Percentiles rank a stretch among this genome's conserved stretches.
phyloP scores from a whole-genome alignment of 1,140 invertebrate genomes.

The Holotrichia oblita region DNA sequence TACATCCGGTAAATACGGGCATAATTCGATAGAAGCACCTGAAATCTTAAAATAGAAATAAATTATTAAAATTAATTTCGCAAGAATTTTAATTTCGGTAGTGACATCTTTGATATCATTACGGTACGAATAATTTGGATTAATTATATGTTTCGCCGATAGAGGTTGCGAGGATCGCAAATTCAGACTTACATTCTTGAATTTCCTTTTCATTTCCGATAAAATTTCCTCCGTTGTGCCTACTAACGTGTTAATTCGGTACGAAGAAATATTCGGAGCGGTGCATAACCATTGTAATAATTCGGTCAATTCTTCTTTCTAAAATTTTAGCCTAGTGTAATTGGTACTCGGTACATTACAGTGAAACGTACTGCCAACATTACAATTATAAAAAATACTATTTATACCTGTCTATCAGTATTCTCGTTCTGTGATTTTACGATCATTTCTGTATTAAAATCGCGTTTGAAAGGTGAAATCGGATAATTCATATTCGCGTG shows the following conservation, averaged over 20 bases:
- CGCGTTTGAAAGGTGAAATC: constrained; percentile 37
- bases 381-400: constrained; percentile 11
- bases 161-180: too few relatives aligned
- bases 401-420: background rate
- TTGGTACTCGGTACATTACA: too few relatives aligned
- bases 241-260: constrained; percentile 66
- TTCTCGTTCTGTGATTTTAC: constrained; percentile 39
- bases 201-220: constrained; percentile 49
- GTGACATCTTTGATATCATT: too few relatives aligned
- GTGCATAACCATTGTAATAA: constrained; percentile 67
- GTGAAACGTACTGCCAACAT: background rate
- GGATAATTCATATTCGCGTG: constrained; percentile 28
- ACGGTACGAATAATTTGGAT: too few relatives aligned
- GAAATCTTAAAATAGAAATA: background rate
- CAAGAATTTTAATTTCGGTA: too few relatives aligned
- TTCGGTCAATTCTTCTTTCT: constrained; percentile 51
- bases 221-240: constrained; percentile 51
- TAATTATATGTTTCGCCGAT: too few relatives aligned
- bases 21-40: constrained; percentile 43
- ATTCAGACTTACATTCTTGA: background rate
- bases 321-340: background rate
- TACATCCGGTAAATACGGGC: constrained; percentile 63
- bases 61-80: too few relatives aligned
- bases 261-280: constrained; percentile 69
- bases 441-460: constrained; percentile 43